Conservation (phyloP, 2,113 vertebrate species). For the Centropus unirufus region DNA sequence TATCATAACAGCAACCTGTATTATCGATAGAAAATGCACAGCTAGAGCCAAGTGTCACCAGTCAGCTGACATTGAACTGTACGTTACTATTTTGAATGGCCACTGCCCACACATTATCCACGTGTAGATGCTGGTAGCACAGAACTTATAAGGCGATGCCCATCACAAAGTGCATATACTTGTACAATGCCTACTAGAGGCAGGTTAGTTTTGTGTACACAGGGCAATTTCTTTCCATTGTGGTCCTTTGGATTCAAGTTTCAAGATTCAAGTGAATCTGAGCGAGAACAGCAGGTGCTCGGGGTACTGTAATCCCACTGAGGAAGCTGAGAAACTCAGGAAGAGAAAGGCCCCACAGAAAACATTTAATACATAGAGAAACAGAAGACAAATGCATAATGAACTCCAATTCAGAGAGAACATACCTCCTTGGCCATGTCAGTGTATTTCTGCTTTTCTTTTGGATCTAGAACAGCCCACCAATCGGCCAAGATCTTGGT, state of each 20-base stretch:
- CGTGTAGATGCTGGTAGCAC: neutral
- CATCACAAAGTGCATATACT: neutral
- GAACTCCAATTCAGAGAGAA: neutral
- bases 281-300: neutral
- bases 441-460: conserved; percentile 98
- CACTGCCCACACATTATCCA: neutral
- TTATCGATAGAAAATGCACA: rapidly evolving
- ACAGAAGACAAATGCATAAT: neutral
- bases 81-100: neutral
- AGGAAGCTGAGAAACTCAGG: neutral
- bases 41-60: neutral
- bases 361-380: neutral
- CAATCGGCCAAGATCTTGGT: conserved; percentile 99
- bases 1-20: neutral
- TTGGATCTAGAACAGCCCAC: conserved; percentile 97
- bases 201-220: neutral
- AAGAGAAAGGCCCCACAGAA: neutral
- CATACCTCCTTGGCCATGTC: conserved; percentile 99
- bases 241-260: too few species aligned
- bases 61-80: neutral
- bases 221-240: neutral
- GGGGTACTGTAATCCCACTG: neutral
- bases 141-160: neutral
- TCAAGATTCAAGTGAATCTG: neutral
- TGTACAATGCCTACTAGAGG: neutral